phyloP scores from a whole-genome alignment of 2,797 vertebrate species.

The Anguilla obscura region DNA sequence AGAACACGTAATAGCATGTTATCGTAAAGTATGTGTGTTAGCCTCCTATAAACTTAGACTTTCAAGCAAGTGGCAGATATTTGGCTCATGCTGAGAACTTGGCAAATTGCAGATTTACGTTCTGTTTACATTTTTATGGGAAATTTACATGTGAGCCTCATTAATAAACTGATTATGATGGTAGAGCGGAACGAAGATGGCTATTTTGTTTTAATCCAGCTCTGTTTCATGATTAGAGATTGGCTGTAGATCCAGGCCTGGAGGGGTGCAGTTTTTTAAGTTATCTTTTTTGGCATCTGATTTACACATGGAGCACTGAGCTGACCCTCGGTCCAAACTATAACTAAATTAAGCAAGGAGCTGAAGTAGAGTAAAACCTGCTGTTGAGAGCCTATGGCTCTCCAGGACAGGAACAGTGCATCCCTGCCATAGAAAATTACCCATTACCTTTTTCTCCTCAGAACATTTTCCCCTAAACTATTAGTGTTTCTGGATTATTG shows the following conservation, averaged over 20 bases:
- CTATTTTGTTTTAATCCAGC: neutral
- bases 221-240: neutral
- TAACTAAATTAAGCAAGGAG: neutral
- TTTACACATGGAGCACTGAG: constrained; percentile 11
- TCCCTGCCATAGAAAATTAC: neutral
- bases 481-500: neutral
- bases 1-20: neutral
- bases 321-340: constrained; percentile 10
- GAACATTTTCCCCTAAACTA: neutral
- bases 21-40: neutral
- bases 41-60: neutral
- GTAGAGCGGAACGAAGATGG: neutral
- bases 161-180: constrained; percentile 17
- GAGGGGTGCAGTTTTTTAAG: neutral
- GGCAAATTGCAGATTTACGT: constrained; percentile 1
- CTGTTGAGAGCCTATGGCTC: neutral
- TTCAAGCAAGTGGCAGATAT: constrained; percentile 7
- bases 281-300: constrained; percentile 8
- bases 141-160: neutral
- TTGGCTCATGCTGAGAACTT: neutral
- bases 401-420: neutral
- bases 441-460: neutral
- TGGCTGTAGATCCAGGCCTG: constrained; percentile 10
- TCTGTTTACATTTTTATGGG: neutral
- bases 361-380: neutral